phyloP scores from a whole-genome alignment of 2,797 vertebrate species.

The Austrolebias charrua region DNA sequence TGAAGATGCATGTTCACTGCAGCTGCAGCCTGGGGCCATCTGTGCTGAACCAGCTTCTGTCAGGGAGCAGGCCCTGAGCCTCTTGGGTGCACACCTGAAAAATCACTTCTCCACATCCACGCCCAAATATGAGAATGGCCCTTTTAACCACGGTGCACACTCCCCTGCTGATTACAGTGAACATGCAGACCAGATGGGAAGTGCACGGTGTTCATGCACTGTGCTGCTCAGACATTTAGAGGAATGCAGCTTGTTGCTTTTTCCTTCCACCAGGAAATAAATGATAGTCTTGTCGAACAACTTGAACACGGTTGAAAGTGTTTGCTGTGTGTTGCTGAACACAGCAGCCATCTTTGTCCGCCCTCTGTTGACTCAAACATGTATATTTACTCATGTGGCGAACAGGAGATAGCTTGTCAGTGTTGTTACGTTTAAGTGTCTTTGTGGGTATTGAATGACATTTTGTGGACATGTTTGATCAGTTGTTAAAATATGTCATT shows the following conservation, averaged over 20 bases:
- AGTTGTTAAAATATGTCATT: not conserved
- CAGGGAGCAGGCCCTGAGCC: constrained; percentile 3
- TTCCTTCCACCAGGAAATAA: constrained; percentile 46
- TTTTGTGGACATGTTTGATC: not conserved
- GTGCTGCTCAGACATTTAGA: constrained; percentile 21
- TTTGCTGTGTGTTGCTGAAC: constrained; percentile 33
- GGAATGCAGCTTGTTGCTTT: constrained; percentile 43
- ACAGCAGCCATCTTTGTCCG: constrained; percentile 3
- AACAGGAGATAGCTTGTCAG: not conserved
- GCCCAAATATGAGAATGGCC: constrained; percentile 53
- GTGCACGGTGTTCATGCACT: constrained; percentile 30
- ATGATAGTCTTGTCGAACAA: constrained; percentile 43
- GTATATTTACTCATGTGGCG: constrained; percentile 10
- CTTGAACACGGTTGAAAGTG: constrained; percentile 2
- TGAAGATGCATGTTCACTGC: constrained; percentile 6
- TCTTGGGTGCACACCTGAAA: constrained; percentile 45
- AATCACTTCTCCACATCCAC: constrained; percentile 44
- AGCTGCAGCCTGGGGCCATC: constrained; percentile 25
- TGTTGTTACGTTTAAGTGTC: not conserved
- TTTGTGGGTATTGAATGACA: constrained; percentile 3
- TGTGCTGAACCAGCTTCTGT: constrained; percentile 28
- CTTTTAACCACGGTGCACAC: constrained; percentile 27
- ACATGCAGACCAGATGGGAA: constrained; percentile 59
- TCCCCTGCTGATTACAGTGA: constrained; percentile 65
- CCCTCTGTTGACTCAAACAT: constrained; percentile 9